Percentiles rank a stretch among this genome's conserved stretches.
phyloP scores from a whole-genome alignment of 2,113 vertebrate species.

The Helogale parvula region DNA sequence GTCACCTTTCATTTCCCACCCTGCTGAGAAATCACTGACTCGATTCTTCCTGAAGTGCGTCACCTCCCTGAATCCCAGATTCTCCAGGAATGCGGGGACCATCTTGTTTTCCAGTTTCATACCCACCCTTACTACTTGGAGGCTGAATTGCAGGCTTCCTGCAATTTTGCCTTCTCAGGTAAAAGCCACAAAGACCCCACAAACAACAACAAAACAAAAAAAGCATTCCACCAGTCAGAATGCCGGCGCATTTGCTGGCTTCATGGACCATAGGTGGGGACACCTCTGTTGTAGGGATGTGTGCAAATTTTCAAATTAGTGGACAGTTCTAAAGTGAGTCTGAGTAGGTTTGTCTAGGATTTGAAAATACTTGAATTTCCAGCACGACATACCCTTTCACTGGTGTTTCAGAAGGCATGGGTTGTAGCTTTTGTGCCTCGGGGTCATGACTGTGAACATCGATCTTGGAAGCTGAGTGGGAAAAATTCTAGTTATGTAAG shows the following conservation, averaged over 20 bases:
- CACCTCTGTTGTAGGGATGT: neutral
- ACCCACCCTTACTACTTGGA: neutral
- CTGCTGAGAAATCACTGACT: constrained; percentile 47
- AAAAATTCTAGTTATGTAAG: neutral
- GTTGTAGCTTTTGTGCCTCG: neutral
- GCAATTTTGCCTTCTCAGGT: constrained; percentile 54
- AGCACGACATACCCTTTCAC: neutral
- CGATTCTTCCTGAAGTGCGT: neutral
- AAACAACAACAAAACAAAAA: too few relatives aligned
- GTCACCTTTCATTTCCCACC: neutral
- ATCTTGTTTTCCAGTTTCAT: constrained; percentile 1
- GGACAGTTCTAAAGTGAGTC: constrained; percentile 22
- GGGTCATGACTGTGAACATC: neutral
- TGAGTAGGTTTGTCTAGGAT: constrained; percentile 3
- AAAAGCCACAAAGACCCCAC: neutral
- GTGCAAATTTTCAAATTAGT: neutral
- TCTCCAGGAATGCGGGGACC: neutral
- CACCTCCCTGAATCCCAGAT: neutral
- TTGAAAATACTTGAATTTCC: constrained; percentile 75
- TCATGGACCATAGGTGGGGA: neutral
- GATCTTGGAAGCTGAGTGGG: neutral
- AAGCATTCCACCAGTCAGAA: neutral
- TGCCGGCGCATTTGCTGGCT: neutral
- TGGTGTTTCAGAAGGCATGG: constrained; percentile 4
- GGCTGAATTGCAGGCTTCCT: constrained; percentile 16